Conservation (phyloP, 1,140 invertebrate genomes). For the Drosophila pandora region DNA sequence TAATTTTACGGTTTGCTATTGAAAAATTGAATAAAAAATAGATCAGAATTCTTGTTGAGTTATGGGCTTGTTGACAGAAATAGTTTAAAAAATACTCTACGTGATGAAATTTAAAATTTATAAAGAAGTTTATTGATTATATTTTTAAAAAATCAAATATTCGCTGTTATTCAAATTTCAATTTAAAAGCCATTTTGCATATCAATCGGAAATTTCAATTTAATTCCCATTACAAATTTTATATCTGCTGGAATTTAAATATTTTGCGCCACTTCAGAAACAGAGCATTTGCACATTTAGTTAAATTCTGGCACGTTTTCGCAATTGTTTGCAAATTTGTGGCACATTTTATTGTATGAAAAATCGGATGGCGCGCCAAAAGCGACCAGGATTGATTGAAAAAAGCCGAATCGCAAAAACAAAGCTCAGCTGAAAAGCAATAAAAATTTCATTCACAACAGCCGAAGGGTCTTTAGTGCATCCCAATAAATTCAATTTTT, state of each 20-base stretch:
- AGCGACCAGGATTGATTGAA: constrained; percentile 31
- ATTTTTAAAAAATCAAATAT: too few species aligned
- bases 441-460: constrained; percentile 36
- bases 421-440: constrained; percentile 22
- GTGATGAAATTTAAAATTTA: too few species aligned
- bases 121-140: too few species aligned
- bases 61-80: constrained; percentile 42
- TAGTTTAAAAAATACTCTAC: constrained; percentile 13
- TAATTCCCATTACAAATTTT: constrained; percentile 16
- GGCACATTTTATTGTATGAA: constrained; percentile 37
- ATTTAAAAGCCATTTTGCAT: background rate
- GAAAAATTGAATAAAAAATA: constrained; percentile 24
- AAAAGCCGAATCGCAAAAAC: constrained; percentile 16
- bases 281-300: constrained; percentile 23
- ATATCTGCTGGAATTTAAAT: constrained; percentile 16
- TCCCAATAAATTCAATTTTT: constrained; percentile 43
- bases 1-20: constrained; percentile 19
- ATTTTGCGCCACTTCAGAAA: constrained; percentile 6
- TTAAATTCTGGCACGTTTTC: constrained; percentile 32
- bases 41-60: constrained; percentile 27
- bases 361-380: constrained; percentile 30
- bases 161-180: background rate
- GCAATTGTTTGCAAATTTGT: constrained; percentile 35
- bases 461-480: constrained; percentile 18
- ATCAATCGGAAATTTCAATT: constrained; percentile 13